Percentiles rank a stretch among this genome's conserved stretches.
Conservation (phyloP, 2,113 vertebrate genomes). For the Corapipo altera region DNA sequence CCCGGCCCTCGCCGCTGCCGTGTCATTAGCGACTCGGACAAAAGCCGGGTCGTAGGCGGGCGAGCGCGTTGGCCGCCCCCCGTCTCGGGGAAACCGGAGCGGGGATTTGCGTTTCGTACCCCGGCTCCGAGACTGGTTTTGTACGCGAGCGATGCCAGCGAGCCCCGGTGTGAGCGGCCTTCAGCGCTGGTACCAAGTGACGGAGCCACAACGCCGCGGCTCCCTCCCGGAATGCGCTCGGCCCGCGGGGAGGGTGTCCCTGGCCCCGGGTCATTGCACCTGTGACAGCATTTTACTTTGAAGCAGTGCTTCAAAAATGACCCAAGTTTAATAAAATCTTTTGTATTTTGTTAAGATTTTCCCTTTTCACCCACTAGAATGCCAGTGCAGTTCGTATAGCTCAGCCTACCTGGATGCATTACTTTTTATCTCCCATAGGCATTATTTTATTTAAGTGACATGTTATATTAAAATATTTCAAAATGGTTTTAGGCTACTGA, state of each 20-base stretch:
- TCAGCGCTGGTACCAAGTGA: fast-evolving
- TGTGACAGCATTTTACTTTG: fast-evolving
- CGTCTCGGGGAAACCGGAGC: too few relatives aligned
- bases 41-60: fast-evolving
- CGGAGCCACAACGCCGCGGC: fast-evolving
- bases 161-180: fast-evolving
- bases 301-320: background rate
- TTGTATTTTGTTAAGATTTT: background rate
- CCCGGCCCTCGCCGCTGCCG: fast-evolving
- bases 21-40: fast-evolving
- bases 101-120: fast-evolving
- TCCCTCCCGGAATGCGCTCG: fast-evolving
- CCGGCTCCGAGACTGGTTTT: fast-evolving
- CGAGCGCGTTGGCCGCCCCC: background rate
- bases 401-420: fast-evolving
- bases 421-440: too few relatives aligned
- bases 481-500: background rate
- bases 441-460: fast-evolving
- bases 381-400: fast-evolving
- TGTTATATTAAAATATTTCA: fast-evolving
- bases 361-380: background rate
- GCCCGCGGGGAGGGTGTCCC: background rate
- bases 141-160: fast-evolving
- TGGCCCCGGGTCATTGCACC: background rate
- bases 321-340: fast-evolving